Evolutionary conservation across 2,113 vertebrate species (phyloP), one percentile per base, ranked within the genome.

Genomic region (Nothoprocta perdicaria): DNA sequence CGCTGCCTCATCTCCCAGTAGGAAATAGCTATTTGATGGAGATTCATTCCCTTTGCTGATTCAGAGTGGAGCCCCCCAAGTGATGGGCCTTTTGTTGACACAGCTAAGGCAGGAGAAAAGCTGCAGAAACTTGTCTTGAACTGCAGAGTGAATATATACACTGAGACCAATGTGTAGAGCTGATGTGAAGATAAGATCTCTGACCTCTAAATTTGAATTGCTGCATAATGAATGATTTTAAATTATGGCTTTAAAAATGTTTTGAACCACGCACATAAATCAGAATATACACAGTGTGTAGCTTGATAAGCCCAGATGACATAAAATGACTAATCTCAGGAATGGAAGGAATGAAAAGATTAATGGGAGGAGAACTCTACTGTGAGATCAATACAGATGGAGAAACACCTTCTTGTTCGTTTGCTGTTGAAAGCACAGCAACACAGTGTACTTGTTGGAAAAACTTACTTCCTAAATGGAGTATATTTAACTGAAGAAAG

Each of bases 241-340:
- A 79, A 92, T 29, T 33, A 27, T 3, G 4, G 22, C 1, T 0
- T 78, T 66, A 43, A 45, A 74, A 45, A 16, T 71, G 0, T 41
- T 90, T 45, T 57, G 52, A 35, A 33, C 11, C 1, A 3, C 13
- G 19, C 14, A 3, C 0, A 0, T 33, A 19, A 45, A 15, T 62
- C 46, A 27, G 13, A 22, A 82, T 65, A 57, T 43, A 48, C 73
- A 57, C 4, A 5, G 24, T 57, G 43, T 57, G 38, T 31, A 3
- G n/a, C 43, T 63, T 84, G 77, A 26, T 74, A 62, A 61, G 24
- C 18, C 3, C 27, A 17, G 71, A 8, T 8, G 29, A 52, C 8
- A 33, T 66, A 18, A 46, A 33, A 43, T 3, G 33, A 72, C 31
- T 66, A 65, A 46, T 5, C 2, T 13, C 52, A 38, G 35, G 35